These are phyloP conservation scores for Elachura formosa DNA, from an alignment of 2,113 vertebrate species.

Conservation along the genomic window DNA sequence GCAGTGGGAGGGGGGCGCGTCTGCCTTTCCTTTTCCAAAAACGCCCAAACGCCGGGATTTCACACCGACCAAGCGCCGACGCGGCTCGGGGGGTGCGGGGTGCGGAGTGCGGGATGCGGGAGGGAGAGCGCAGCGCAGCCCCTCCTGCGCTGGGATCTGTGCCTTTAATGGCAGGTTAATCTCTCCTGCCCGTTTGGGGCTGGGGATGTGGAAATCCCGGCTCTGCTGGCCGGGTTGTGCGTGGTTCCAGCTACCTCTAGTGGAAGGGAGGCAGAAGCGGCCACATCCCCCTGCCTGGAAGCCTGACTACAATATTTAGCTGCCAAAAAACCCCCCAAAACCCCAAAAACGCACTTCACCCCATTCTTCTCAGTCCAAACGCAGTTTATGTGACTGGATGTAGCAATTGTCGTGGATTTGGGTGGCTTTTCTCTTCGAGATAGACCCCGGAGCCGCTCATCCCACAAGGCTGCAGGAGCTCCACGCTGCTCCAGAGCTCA, in stretches of 20 bases:
- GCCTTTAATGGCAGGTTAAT: background rate
- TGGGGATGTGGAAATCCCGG: background rate
- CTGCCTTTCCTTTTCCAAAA: background rate
- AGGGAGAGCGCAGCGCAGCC: background rate
- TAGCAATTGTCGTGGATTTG: background rate
- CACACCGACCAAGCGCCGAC: background rate
- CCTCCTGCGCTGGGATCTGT: background rate
- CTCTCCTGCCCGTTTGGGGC: background rate
- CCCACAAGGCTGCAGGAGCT: accelerated
- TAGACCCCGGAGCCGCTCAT: background rate
- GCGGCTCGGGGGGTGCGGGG: accelerated
- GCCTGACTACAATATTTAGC: accelerated
- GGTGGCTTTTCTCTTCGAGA: background rate
- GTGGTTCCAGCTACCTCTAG: slow-evolving; percentile 63
- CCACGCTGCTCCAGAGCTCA: accelerated
- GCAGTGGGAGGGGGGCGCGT: background rate
- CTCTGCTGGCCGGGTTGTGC: background rate
- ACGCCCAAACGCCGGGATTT: background rate
- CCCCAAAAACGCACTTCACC: too few relatives aligned
- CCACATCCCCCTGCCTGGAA: background rate
- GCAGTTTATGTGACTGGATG: accelerated
- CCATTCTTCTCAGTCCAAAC: accelerated
- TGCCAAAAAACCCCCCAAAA: too few relatives aligned
- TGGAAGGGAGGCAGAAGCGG: background rate
- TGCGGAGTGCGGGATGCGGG: too few relatives aligned